Conservation (phyloP, 2,888 invertebrate genomes). For the Camptogramma bilineatum region DNA sequence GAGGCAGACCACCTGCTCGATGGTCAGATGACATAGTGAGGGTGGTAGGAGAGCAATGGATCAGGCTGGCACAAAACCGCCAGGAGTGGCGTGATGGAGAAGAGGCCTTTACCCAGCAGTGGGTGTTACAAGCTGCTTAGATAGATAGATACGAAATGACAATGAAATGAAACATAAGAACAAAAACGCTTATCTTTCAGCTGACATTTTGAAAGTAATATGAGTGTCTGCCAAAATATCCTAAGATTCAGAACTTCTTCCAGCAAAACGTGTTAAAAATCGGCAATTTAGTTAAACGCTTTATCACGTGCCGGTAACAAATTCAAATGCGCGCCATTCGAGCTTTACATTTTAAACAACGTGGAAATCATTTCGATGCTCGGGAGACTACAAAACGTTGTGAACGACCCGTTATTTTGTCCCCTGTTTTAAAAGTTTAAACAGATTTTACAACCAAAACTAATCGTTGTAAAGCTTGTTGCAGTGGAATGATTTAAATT, state of each 20-base stretch:
- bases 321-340: conserved; percentile 55
- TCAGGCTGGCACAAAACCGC: too few relatives aligned
- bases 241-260: conserved; percentile 9
- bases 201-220: neutral
- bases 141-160: too few relatives aligned
- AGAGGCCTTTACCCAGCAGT: too few relatives aligned
- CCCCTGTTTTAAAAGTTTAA: neutral
- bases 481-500: neutral
- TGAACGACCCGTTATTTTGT: conserved; percentile 28
- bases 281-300: conserved; percentile 55
- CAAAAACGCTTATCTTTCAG: neutral
- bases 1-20: too few relatives aligned
- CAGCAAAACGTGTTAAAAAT: conserved; percentile 35
- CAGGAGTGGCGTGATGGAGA: too few relatives aligned
- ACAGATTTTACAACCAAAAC: neutral
- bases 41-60: too few relatives aligned
- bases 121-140: too few relatives aligned
- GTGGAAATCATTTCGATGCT: conserved; percentile 50
- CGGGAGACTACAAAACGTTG: conserved; percentile 28
- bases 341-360: conserved; percentile 61
- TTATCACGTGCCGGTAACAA: conserved; percentile 63
- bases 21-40: too few relatives aligned
- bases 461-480: neutral
- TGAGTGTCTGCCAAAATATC: conserved; percentile 1
- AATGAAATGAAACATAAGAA: too few relatives aligned